These are phyloP conservation scores for Hirundo rustica DNA, from an alignment of 2,797 vertebrate species.

Conservation along the genomic window DNA sequence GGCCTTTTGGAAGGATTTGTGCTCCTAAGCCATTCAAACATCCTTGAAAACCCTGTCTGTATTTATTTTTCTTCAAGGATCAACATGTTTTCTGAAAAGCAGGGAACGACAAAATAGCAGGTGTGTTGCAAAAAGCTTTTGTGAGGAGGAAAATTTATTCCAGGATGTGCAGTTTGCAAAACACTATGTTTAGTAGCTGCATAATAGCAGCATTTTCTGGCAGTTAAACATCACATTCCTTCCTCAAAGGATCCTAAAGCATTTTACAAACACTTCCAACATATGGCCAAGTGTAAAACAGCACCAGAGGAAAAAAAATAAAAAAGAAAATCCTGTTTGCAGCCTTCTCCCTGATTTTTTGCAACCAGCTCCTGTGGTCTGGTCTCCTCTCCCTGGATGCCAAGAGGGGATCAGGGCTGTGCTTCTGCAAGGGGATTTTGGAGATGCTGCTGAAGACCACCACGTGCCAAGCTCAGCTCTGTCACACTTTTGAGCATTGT, in stretches of 20 bases:
- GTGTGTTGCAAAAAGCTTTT: constrained; percentile 1
- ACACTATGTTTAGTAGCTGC: constrained; percentile 43
- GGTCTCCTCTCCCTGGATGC: not conserved
- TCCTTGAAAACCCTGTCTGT: not conserved
- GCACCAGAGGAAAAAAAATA: not conserved
- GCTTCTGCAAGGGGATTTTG: not conserved
- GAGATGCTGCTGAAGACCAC: not conserved
- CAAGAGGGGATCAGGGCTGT: not conserved
- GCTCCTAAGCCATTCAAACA: not conserved
- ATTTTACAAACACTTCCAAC: constrained; percentile 42
- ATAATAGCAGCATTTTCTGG: constrained; percentile 47
- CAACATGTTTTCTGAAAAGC: constrained; percentile 35
- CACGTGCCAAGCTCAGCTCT: not conserved
- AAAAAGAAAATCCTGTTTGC: not conserved
- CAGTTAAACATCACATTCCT: constrained; percentile 27
- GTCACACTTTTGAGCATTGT: fast-evolving
- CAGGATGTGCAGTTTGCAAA: constrained; percentile 51
- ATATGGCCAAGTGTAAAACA: constrained; percentile 44
- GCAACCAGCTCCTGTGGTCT: not conserved
- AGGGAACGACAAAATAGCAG: not conserved
- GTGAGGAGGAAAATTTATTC: constrained; percentile 11
- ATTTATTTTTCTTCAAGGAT: constrained; percentile 2
- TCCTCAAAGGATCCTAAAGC: constrained; percentile 43
- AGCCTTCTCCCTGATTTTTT: not conserved
- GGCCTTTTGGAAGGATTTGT: not conserved